phyloP scores from a whole-genome alignment of 2,888 invertebrate species.

The Scaptomyza cyrtandrae region DNA sequence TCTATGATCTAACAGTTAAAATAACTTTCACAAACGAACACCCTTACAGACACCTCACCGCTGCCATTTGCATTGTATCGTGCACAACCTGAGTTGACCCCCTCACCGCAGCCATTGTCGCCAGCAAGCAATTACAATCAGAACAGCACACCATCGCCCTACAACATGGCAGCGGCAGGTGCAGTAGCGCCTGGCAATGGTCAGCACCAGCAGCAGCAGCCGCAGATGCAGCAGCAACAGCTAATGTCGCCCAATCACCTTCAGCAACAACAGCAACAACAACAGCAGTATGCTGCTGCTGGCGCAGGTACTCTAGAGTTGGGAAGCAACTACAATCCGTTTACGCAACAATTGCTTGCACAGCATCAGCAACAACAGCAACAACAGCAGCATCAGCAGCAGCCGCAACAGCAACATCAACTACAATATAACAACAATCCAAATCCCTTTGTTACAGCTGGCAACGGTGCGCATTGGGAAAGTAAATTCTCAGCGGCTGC shows the following conservation, averaged over 20 bases:
- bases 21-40: background rate
- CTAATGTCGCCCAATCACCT: conserved; percentile 74
- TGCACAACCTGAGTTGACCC: conserved; percentile 80
- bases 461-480: conserved; percentile 60
- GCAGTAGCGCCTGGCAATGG: conserved; percentile 58
- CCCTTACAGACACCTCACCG: conserved; percentile 81
- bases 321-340: conserved; percentile 64
- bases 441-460: conserved; percentile 68
- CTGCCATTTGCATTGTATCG: conserved; percentile 81
- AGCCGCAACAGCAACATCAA: conserved; percentile 56
- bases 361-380: conserved; percentile 69
- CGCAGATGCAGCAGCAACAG: conserved; percentile 52
- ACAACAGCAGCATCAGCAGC: conserved; percentile 52
- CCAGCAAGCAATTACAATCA: conserved; percentile 80
- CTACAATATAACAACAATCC: conserved; percentile 68
- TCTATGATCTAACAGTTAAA: background rate
- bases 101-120: conserved; percentile 84
- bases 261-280: conserved; percentile 64
- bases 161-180: conserved; percentile 66
- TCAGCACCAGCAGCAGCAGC: conserved; percentile 66
- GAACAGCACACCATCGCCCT: conserved; percentile 83
- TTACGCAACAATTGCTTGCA: conserved; percentile 62
- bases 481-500: conserved; percentile 68
- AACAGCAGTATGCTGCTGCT: conserved; percentile 50
- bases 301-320: conserved; percentile 50